Evolutionary conservation across 2,888 invertebrate genomes (phyloP), one percentile per base, ranked within the genome.

Genomic region (Coremacera marginata): DNA sequence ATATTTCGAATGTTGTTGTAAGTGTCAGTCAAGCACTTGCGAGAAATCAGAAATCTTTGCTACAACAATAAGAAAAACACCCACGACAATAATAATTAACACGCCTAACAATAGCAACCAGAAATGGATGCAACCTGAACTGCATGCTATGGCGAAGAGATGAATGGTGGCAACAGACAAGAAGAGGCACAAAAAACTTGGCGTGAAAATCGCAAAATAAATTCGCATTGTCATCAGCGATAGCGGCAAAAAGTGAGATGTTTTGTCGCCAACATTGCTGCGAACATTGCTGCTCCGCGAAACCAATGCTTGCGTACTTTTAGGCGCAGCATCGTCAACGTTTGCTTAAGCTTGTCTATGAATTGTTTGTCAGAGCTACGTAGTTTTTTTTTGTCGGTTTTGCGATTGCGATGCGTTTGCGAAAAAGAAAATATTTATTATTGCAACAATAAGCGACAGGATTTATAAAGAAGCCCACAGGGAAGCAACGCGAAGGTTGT

Each of bases 401-500:
- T 31, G 44, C 57, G 63, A 52, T 44, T 31, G 44, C 57, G 63
- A 52, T 74, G 74, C 74, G 67, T 74, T 74, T 55, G 67, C 67
- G 74, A 74, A 67, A 72, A 74, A 74, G 74, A 67, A 74, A 74
- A 65, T 74, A 37, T 74, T 74, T 74, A 74, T 52, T 52, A 74
- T 74, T 74, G 74, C 74, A 74, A 67, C 31, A 74, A 34, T 67
- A 49, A 49, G 62, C 55, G 34, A 25, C 55, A 67, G 67, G 49
- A 52, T 67, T 37, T 65, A 57, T 51, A 67, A 67, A 74, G 74
- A 74, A 65, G 74, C 74, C 74, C 74, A 55, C 65, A 55, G 74
- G 74, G 74, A 57, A 37, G 55, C 52, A 37, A 37, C 55, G 74
- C 27, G 65, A 49, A 63, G 73, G 73, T 31, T 73, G 74, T 67